Conservation (phyloP, 1,140 invertebrate species). For the Drosophila rufa region DNA sequence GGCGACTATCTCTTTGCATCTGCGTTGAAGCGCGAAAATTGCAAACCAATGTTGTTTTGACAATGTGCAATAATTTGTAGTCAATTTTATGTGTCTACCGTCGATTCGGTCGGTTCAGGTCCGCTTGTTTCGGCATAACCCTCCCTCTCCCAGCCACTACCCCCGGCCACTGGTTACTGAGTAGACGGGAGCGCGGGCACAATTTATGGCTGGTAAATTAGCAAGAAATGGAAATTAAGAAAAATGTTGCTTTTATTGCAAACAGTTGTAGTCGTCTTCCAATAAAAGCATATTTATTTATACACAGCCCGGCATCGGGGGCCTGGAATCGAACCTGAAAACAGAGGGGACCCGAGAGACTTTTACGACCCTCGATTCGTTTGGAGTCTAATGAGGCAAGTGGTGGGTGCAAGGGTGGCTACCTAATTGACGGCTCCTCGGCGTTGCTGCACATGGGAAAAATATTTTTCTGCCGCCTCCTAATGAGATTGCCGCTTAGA, state of each 20-base stretch:
- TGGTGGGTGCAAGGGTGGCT: slow-evolving; percentile 64
- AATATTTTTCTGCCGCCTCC: slow-evolving; percentile 41
- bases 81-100: slow-evolving; percentile 82
- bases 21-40: slow-evolving; percentile 82
- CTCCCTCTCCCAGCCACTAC: neutral
- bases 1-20: slow-evolving; percentile 58
- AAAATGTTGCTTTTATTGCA: slow-evolving; percentile 84
- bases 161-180: slow-evolving; percentile 11
- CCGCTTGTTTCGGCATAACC: slow-evolving; percentile 57
- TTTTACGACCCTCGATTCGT: slow-evolving; percentile 78
- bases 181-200: slow-evolving; percentile 47
- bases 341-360: slow-evolving; percentile 7
- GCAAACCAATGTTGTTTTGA: slow-evolving; percentile 83
- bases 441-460: slow-evolving; percentile 43
- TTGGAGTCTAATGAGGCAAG: slow-evolving; percentile 76
- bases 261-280: slow-evolving; percentile 82
- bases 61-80: slow-evolving; percentile 83
- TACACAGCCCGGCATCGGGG: slow-evolving; percentile 41
- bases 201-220: slow-evolving; percentile 83
- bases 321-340: slow-evolving; percentile 8
- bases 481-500: slow-evolving; percentile 52
- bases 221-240: slow-evolving; percentile 83
- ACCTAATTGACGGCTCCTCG: slow-evolving; percentile 58
- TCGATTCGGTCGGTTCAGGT: slow-evolving; percentile 68
- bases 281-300: slow-evolving; percentile 81